Conservation (phyloP, 2,113 vertebrate genomes). For the Piaya cayana region DNA sequence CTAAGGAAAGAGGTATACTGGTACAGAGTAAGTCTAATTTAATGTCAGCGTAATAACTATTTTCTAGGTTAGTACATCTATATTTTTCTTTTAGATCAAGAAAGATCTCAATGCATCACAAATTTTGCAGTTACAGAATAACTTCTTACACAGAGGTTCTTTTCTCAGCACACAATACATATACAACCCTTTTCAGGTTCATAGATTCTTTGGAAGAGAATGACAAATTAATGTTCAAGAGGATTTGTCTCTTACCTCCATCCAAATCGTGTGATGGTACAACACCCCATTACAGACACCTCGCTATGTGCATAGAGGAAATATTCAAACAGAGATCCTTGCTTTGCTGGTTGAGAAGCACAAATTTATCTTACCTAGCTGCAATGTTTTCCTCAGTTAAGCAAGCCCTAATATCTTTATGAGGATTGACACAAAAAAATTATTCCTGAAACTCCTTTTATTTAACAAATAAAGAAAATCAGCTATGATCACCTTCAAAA, state of each 20-base stretch:
- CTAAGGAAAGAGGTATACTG: neutral
- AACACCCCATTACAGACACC: neutral
- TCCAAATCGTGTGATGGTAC: neutral
- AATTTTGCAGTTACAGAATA: neutral
- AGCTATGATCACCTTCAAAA: too few relatives aligned
- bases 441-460: too few relatives aligned
- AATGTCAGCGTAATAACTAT: neutral
- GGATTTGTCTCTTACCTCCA: neutral
- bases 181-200: neutral
- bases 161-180: neutral
- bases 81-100: neutral
- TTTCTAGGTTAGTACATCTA: neutral
- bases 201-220: neutral
- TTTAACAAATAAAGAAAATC: too few relatives aligned
- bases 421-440: too few relatives aligned
- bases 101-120: neutral
- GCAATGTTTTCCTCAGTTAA: neutral
- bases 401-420: neutral
- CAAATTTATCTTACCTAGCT: neutral
- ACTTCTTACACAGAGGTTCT: neutral
- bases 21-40: neutral
- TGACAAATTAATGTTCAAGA: neutral
- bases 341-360: neutral
- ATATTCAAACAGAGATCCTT: neutral
- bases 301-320: neutral